Evolutionary conservation across 2,888 invertebrate genomes (phyloP).

Genomic region (Harpagoxenus sublaevis): DNA sequence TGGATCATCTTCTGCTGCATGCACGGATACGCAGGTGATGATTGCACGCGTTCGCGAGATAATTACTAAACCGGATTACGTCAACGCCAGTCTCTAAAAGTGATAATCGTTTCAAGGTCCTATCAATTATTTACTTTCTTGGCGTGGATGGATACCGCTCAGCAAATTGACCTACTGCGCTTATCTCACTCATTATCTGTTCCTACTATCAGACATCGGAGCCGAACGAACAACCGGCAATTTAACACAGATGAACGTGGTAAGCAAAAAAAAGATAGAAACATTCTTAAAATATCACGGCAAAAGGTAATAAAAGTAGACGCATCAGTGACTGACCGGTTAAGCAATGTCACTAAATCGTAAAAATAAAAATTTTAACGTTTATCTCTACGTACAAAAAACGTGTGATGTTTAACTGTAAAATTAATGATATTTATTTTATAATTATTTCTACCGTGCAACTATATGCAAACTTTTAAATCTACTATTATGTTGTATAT

Average conservation of each 20-base stretch:
- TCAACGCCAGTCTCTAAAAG: background rate
- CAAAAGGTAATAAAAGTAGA: background rate
- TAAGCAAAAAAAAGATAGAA: conserved; percentile 63
- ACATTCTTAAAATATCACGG: background rate
- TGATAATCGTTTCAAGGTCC: conserved; percentile 73
- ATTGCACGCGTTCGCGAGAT: background rate
- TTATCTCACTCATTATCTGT: conserved; percentile 82
- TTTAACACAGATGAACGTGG: conserved; percentile 73
- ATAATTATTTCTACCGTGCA: background rate
- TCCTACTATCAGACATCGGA: conserved; percentile 79
- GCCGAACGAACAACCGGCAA: conserved; percentile 73
- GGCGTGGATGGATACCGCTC: conserved; percentile 81
- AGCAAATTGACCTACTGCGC: conserved; percentile 83
- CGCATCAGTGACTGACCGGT: background rate
- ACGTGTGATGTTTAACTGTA: background rate
- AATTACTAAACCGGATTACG: conserved; percentile 6
- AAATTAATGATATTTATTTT: background rate
- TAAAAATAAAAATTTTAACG: background rate
- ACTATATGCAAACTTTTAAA: background rate
- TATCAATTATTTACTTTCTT: conserved; percentile 78
- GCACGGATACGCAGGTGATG: conserved; percentile 89
- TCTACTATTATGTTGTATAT: background rate
- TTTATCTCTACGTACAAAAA: background rate
- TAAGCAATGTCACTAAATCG: background rate
- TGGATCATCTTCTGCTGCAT: conserved; percentile 88